Conservation (phyloP, 2,888 invertebrate species). For the Xestia xanthographa region DNA sequence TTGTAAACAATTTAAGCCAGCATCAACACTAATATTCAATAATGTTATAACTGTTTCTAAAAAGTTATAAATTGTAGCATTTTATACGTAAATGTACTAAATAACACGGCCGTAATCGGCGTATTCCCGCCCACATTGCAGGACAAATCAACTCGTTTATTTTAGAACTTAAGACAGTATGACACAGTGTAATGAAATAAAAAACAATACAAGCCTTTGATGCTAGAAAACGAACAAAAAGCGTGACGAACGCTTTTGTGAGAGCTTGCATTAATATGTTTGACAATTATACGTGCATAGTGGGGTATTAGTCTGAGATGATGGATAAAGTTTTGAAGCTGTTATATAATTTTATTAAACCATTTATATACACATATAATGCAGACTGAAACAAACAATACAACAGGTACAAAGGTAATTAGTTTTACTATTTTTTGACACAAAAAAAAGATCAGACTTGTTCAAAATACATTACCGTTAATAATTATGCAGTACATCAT, state of each 20-base stretch:
- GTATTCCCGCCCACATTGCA: slow-evolving; percentile 66
- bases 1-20: slow-evolving; percentile 37
- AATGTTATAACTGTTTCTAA: slow-evolving; percentile 41
- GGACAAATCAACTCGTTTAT: slow-evolving; percentile 67
- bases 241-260: slow-evolving; percentile 62
- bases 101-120: slow-evolving; percentile 54
- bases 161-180: slow-evolving; percentile 61
- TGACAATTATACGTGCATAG: slow-evolving; percentile 53
- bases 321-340: not conserved
- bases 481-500: not conserved
- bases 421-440: not conserved
- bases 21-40: slow-evolving; percentile 32
- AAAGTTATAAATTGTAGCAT: slow-evolving; percentile 35
- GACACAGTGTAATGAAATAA: slow-evolving; percentile 73
- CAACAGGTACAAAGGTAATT: not conserved
- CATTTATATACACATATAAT: not conserved
- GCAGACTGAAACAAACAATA: not conserved
- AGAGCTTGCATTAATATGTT: slow-evolving; percentile 55
- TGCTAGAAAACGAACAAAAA: slow-evolving; percentile 74
- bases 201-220: slow-evolving; percentile 72
- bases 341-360: not conserved
- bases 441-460: not conserved
- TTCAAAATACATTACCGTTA: not conserved
- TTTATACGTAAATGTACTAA: slow-evolving; percentile 51
- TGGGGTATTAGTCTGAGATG: slow-evolving; percentile 22